Evolutionary conservation across 2,113 vertebrate species (phyloP), one percentile per base, ranked within the genome.

Genomic region (Bubo blakistoni): DNA sequence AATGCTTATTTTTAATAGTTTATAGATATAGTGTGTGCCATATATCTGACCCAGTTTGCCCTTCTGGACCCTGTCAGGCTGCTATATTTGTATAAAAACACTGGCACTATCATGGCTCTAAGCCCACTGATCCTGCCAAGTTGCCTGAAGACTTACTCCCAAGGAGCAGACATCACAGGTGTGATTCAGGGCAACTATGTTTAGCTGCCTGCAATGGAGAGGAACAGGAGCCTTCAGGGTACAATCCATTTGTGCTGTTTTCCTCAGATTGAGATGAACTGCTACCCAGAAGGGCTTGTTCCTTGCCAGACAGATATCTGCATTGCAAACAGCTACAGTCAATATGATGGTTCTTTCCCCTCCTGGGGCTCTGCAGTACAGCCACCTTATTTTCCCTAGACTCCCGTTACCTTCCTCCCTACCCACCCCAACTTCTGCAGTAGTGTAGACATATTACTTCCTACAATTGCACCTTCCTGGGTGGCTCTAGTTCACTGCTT

Each of bases 401-500:
- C 30, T 76, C 8, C 18, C 55, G 8, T 19, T 58, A 67, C 25
- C 14, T 34, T 85, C 25, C 38, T 89, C 47, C 61, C 19, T 9
- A 88, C 14, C 24, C 20, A 52, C 8, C 38, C 13, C 44, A 71
- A 57, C 7, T 57, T 63, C 58, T 92, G 47, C 38, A 55, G 52
- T 5, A 51, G 51, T 2, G 1, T 5, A 78, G 30, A 46, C 7
- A 38, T 1, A 0, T 58, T 38, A 5, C 30, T 63, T 67, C 61
- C 40, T 42, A 38, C 42, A 81, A 4, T 10, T 46, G 16, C 34
- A 32, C 11, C 46, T 83, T 72, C 10, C 13, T 3, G 18, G 3
- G 10, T 72, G 40, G 12, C 66, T 82, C 52, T 24, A 17, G 51
- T 22, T 86, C 58, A 44, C 40, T 26, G 7, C 10, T n/a, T 25